Base-by-base conservation (phyloP, 2,113 vertebrate genomes). In the Nothocercus julius region DNA sequence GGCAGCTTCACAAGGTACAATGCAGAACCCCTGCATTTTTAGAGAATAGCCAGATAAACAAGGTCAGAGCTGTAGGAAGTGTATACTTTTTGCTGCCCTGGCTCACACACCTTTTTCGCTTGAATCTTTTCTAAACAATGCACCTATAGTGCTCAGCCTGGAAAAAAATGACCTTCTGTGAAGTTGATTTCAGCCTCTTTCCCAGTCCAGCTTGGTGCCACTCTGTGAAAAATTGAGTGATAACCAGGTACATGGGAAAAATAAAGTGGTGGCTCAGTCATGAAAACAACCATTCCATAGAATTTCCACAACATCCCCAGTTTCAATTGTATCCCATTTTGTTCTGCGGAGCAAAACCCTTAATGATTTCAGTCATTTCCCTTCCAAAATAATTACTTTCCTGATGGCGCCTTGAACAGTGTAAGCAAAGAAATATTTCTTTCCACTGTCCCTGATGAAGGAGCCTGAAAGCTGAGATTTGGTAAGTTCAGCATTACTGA, bases 401-500 rank as follows among this genome's bases (percentile, higher is more conserved):
- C 94, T 93, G 82, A 49, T 3, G 2, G 66, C 79, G 58, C 27
- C 85, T 82, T 86, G 77, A 56, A 69, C 44, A 75, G 38, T 17
- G 20, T 58, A 53, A 90, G 93, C 69, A 81, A 81, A 81, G 54
- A 67, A 75, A 11, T 61, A 61, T 79, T 93, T 89, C 12, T 75
- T 83, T 62, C 51, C 63, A 74, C 64, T 85, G 75, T 64, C 13
- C 32, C 73, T 0, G 0, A 13, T 19, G 58, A 90, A 88, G 88
- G 69, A 94, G 77, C 44, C 20, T 30, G 70, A 53, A 34, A 56
- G 40, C 2, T 54, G 61, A 93, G 61, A 56, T 1, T 2, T 78
- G 58, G 64, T 94, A 75, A 94, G 79, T 92, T 95, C 94, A 95
- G 89, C 87, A 90, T 95, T 91, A 91, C 56, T 93, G 90, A 95